Percentiles rank a stretch among this genome's conserved stretches.
These are phyloP conservation scores for Danio albolineatus DNA, from an alignment of 2,797 vertebrate genomes.

Conservation along the genomic window DNA sequence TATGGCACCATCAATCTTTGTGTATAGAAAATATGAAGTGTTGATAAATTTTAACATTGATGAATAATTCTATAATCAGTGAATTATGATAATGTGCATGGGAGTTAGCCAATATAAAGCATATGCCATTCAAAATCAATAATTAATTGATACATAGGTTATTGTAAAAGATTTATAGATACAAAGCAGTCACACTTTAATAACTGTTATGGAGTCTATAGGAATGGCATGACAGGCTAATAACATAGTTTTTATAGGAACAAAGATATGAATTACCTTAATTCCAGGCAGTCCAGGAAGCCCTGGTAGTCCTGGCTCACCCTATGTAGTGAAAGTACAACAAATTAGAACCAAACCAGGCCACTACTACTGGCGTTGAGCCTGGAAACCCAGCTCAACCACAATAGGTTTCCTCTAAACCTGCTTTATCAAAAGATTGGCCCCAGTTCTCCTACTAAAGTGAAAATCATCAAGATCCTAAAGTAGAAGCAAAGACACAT, in stretches of 20 bases:
- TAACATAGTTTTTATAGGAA: slow-evolving; percentile 51
- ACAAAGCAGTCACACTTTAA: neutral
- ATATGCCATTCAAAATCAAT: slow-evolving; percentile 7
- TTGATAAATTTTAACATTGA: neutral
- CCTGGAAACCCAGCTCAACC: slow-evolving; percentile 61
- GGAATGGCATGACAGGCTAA: neutral
- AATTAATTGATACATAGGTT: neutral
- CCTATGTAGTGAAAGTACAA: slow-evolving; percentile 91
- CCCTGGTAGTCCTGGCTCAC: slow-evolving; percentile 99
- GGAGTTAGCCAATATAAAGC: neutral
- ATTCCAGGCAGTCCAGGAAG: slow-evolving; percentile 99
- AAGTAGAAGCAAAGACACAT: slow-evolving; percentile 34
- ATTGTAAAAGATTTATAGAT: neutral
- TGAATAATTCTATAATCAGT: neutral
- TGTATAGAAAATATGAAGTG: neutral
- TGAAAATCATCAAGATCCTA: slow-evolving; percentile 47
- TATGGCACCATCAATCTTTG: neutral
- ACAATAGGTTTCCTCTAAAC: slow-evolving; percentile 55
- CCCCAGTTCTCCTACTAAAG: slow-evolving; percentile 38
- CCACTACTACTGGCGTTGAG: slow-evolving; percentile 57
- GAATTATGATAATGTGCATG: neutral
- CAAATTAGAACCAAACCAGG: slow-evolving; percentile 87
- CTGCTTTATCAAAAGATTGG: slow-evolving; percentile 55
- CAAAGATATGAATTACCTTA: slow-evolving; percentile 87
- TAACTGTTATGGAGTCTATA: slow-evolving; percentile 4